A percentile compares a stretch with the other conserved stretches of the same genome.
Evolutionary conservation across 2,797 vertebrate genomes (phyloP).

Genomic region (Antennarius maculatus): DNA sequence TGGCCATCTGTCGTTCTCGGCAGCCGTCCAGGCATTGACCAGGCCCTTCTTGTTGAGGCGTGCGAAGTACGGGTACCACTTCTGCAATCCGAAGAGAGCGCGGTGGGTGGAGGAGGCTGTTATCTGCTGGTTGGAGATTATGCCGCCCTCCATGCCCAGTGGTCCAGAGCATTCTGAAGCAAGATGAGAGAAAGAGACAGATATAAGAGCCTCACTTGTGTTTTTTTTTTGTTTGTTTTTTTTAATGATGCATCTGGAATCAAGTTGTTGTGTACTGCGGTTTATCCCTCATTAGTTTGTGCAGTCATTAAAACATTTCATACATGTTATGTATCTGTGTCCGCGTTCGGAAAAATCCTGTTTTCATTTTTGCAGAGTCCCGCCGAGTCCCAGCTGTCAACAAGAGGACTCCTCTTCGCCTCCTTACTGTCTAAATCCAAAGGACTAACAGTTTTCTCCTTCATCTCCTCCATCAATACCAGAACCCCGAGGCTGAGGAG

Average conservation of each 20-base stretch:
- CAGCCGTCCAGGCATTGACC: slow-evolving; percentile 98
- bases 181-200: slow-evolving; percentile 33
- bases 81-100: slow-evolving; percentile 97
- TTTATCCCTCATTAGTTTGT: slow-evolving; percentile 20
- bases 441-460: slow-evolving; percentile 31
- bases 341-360: background rate
- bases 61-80: slow-evolving; percentile 98
- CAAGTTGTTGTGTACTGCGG: background rate
- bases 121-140: slow-evolving; percentile 98
- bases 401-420: slow-evolving; percentile 25
- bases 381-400: slow-evolving; percentile 28
- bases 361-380: slow-evolving; percentile 20
- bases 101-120: slow-evolving; percentile 97
- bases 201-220: slow-evolving; percentile 2
- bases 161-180: slow-evolving; percentile 93
- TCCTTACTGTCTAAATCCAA: slow-evolving; percentile 32
- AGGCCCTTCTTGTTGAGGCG: slow-evolving; percentile 98
- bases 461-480: slow-evolving; percentile 38
- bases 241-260: slow-evolving; percentile 6
- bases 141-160: slow-evolving; percentile 96
- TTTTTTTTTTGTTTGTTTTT: slow-evolving; percentile 11
- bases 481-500: slow-evolving; percentile 28
- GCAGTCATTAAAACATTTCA: slow-evolving; percentile 11
- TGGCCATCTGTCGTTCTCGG: slow-evolving; percentile 99
- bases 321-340: slow-evolving; percentile 12